These are phyloP conservation scores for Hylaeus volcanicus DNA, from an alignment of 1,140 invertebrate genomes.

Conservation along the genomic window DNA sequence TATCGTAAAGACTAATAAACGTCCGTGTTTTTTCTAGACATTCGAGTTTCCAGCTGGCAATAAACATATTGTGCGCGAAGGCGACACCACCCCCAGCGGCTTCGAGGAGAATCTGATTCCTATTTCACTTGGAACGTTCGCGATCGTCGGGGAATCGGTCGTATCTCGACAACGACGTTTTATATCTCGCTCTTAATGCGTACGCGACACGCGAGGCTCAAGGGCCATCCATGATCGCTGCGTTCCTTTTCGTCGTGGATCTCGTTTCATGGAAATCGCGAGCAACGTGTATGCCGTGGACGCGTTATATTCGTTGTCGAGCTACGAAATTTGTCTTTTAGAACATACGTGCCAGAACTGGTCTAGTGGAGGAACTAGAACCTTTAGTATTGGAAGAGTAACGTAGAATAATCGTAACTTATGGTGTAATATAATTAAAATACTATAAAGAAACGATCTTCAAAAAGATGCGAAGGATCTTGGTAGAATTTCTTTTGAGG, in stretches of 20 bases:
- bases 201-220: conserved; percentile 61
- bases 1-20: conserved; percentile 19
- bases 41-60: not conserved
- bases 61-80: conserved; percentile 23
- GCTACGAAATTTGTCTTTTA: too few species aligned
- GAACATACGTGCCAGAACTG: too few species aligned
- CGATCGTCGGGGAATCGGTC: conserved; percentile 52
- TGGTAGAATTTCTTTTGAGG: too few species aligned
- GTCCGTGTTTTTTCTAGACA: not conserved
- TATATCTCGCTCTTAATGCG: conserved; percentile 65
- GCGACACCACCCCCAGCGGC: conserved; percentile 11
- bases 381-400: too few species aligned
- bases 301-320: not conserved
- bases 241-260: conserved; percentile 47
- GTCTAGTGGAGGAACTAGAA: too few species aligned
- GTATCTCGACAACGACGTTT: conserved; percentile 54
- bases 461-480: too few species aligned
- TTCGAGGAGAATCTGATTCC: conserved; percentile 48
- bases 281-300: not conserved
- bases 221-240: conserved; percentile 51
- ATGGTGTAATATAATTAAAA: too few species aligned
- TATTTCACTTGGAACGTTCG: conserved; percentile 62
- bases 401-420: too few species aligned
- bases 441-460: too few species aligned
- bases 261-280: conserved; percentile 49